Evolutionary conservation across 2,113 vertebrate species (phyloP).

Genomic region (Panthera uncia): DNA sequence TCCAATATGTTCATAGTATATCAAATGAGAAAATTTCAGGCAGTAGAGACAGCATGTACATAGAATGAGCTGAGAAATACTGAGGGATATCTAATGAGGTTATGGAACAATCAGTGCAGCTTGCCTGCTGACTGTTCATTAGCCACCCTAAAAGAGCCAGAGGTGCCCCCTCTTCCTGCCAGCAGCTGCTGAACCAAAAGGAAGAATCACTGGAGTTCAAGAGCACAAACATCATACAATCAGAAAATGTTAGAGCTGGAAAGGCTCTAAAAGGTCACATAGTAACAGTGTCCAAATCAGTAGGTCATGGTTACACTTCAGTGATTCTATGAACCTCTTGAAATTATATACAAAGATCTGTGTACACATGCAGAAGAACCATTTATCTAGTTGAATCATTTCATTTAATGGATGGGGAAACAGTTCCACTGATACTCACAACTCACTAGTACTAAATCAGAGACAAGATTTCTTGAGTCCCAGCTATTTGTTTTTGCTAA

Average conservation of each 20-base stretch:
- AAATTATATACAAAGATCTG: neutral
- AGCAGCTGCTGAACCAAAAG: neutral
- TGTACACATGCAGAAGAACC: neutral
- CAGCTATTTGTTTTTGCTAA: neutral
- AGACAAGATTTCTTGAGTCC: neutral
- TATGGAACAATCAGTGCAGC: constrained; percentile 30
- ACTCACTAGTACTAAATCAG: neutral
- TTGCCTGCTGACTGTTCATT: neutral
- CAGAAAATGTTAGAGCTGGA: neutral
- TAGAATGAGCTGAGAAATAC: neutral
- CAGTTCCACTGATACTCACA: neutral
- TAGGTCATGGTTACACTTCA: neutral
- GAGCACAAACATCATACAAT: neutral
- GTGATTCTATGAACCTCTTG: neutral
- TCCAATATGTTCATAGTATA: constrained; percentile 8
- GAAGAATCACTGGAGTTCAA: neutral
- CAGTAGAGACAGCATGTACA: neutral
- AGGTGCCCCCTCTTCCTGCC: neutral
- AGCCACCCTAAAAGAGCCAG: neutral
- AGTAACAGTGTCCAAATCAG: neutral
- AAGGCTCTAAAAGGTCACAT: neutral
- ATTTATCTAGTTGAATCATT: neutral
- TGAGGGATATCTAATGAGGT: constrained; percentile 4
- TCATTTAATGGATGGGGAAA: neutral
- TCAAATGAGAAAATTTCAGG: constrained; percentile 16